Conservation (phyloP, 1,140 invertebrate species). For the Panulirus ornatus region DNA sequence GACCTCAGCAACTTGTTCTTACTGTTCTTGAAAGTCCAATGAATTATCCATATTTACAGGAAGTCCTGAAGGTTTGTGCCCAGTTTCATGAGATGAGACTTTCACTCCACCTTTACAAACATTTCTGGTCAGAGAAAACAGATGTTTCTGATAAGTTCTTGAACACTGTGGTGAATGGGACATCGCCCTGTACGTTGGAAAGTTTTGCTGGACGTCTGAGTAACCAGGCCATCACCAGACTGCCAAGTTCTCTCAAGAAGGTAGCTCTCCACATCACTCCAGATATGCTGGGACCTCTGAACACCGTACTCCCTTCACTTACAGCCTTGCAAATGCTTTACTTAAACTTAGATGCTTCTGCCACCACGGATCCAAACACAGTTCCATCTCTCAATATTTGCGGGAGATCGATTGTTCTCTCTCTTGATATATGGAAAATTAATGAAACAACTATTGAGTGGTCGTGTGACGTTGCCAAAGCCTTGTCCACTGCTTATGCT, state of each 20-base stretch:
- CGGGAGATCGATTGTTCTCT: not conserved
- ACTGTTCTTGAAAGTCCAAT: not conserved
- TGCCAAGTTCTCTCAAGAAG: conserved; percentile 24
- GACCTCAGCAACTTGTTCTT: conserved; percentile 7
- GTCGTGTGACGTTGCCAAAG: conserved; percentile 42
- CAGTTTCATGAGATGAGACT: conserved; percentile 14
- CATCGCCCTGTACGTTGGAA: conserved; percentile 24
- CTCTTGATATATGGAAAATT: conserved; percentile 54
- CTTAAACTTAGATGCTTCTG: conserved; percentile 42
- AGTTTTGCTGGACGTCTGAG: conserved; percentile 57
- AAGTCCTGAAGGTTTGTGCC: conserved; percentile 38
- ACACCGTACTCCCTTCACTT: conserved; percentile 9
- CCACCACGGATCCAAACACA: conserved; percentile 2
- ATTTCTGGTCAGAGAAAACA: conserved; percentile 66
- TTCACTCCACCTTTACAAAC: conserved; percentile 57
- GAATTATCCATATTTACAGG: conserved; percentile 40
- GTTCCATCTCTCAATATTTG: conserved; percentile 20
- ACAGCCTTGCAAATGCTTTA: conserved; percentile 37
- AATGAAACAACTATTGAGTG: conserved; percentile 18
- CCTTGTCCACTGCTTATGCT: conserved; percentile 15
- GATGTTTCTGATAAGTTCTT: conserved; percentile 40
- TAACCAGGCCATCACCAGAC: conserved; percentile 7
- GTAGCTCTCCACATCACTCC: conserved; percentile 56
- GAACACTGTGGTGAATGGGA: not conserved
- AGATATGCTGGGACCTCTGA: conserved; percentile 27